Percentiles rank a stretch among this genome's conserved stretches.
These are phyloP conservation scores for Cepaea nemoralis DNA, from an alignment of 1,140 invertebrate species.

Conservation along the genomic window DNA sequence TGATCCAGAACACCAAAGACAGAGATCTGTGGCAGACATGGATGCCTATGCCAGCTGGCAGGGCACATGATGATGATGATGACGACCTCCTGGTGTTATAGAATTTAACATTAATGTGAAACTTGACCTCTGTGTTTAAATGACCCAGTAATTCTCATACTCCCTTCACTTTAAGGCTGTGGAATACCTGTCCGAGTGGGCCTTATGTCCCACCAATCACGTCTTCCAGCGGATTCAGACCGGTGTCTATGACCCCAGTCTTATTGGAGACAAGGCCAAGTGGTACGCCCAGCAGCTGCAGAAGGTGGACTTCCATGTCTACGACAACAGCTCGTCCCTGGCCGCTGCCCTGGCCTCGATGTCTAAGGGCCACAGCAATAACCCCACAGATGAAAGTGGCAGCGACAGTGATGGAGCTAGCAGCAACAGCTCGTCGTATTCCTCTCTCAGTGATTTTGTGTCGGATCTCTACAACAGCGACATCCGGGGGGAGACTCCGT, in stretches of 20 bases:
- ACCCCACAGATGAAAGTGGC: constrained; percentile 93
- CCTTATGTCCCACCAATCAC: constrained; percentile 94
- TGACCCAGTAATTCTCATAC: too few species aligned
- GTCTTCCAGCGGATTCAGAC: constrained; percentile 97
- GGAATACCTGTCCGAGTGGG: constrained; percentile 98
- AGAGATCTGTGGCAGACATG: too few species aligned
- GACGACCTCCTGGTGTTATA: too few species aligned
- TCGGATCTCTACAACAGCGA: constrained; percentile 85
- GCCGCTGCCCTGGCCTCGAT: constrained; percentile 65
- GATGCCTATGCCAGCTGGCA: too few species aligned
- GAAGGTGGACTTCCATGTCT: constrained; percentile 90
- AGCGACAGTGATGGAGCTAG: constrained; percentile 93
- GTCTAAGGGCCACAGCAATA: constrained; percentile 71
- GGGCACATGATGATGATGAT: too few species aligned
- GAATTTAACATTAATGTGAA: too few species aligned
- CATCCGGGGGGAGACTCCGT: constrained; percentile 72
- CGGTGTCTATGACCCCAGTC: constrained; percentile 90
- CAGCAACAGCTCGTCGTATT: constrained; percentile 94
- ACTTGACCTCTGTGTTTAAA: too few species aligned
- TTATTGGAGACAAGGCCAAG: constrained; percentile 96
- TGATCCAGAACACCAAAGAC: too few species aligned
- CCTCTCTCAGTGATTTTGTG: constrained; percentile 94
- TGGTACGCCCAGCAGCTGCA: constrained; percentile 91
- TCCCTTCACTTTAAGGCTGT: constrained; percentile 89
- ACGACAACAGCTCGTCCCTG: constrained; percentile 81